Base-by-base conservation (phyloP, 30 jellyfish, hydroid and myxozoan species). In the Mastigias papua region DNA sequence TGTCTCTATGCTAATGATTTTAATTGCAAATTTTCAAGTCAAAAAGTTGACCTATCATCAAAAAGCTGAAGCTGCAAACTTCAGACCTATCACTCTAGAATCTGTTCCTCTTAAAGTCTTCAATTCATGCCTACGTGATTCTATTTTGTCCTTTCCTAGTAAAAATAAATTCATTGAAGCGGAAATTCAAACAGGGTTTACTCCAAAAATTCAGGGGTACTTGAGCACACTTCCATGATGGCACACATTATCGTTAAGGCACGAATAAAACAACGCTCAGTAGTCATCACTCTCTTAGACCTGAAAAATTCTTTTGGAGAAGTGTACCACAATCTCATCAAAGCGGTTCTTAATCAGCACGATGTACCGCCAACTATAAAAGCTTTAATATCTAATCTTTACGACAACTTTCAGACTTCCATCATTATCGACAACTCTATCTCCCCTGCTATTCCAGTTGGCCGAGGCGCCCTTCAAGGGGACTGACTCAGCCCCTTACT, bases 31-130 rank as follows among this genome's bases (percentile, higher is more conserved):
- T n/a, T n/a, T n/a, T n/a, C n/a, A n/a, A n/a, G n/a, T n/a, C n/a
- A n/a, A n/a, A n/a, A n/a, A n/a, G n/a, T n/a, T n/a, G n/a, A n/a
- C n/a, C n/a, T n/a, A n/a, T n/a, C n/a, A n/a, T n/a, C n/a, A n/a
- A n/a, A n/a, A n/a, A n/a, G 29, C 11, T 74, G 75, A 33, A 11
- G 82, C 73, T 23, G 86, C 13, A 20, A 74, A 76, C 75, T 76
- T 76, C 76, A 35, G 87, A 54, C 57, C 86, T 23, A 76, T 76
- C 27, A 37, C 87, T 22, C 49, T 76, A 4, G 26, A 76, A 54
- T 54, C 87, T 30, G 87, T 76, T n/a, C 76, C 76, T 76, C 76
- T 48, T 17, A 76, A 76, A 54, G 76, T 76, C 34, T 46, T 46
- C 76, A 46, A 82, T 28, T 76, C 76, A n/a, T 13, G 61, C 17